Evolutionary conservation across 2,113 vertebrate species (phyloP).

Genomic region (Oncorhynchus kisutch): DNA sequence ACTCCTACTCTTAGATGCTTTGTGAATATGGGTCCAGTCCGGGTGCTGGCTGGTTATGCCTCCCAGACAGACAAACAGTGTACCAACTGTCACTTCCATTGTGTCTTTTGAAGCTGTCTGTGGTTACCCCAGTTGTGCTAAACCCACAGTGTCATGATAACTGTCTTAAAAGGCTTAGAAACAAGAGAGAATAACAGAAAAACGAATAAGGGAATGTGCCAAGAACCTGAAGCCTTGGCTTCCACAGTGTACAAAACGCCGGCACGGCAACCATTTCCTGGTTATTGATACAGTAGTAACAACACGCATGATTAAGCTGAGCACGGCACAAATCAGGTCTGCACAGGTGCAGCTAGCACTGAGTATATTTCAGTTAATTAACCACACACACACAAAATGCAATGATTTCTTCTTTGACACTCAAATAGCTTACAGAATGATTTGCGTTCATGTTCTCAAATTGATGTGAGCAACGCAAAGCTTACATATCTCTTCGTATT

Average conservation of each 20-base stretch:
- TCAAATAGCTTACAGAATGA: neutral
- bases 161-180: constrained; percentile 31
- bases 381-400: neutral
- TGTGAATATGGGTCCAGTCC: too few species aligned
- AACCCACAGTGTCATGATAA: constrained; percentile 27
- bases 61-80: too few species aligned
- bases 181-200: neutral
- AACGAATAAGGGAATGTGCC: constrained; percentile 25
- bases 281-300: constrained; percentile 39
- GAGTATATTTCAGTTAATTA: constrained; percentile 54
- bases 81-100: too few species aligned
- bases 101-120: neutral
- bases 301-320: constrained; percentile 47
- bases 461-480: too few species aligned
- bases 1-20: too few species aligned
- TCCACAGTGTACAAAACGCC: neutral
- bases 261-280: constrained; percentile 11
- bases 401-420: neutral
- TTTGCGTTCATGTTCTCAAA: too few species aligned
- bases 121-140: neutral
- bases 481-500: too few species aligned
- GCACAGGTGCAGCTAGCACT: constrained; percentile 22
- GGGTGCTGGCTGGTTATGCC: too few species aligned
- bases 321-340: constrained; percentile 24
- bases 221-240: constrained; percentile 16